Evolutionary conservation across 1,140 invertebrate species (phyloP).

Genomic region (Aphaenogaster ashmeadi): DNA sequence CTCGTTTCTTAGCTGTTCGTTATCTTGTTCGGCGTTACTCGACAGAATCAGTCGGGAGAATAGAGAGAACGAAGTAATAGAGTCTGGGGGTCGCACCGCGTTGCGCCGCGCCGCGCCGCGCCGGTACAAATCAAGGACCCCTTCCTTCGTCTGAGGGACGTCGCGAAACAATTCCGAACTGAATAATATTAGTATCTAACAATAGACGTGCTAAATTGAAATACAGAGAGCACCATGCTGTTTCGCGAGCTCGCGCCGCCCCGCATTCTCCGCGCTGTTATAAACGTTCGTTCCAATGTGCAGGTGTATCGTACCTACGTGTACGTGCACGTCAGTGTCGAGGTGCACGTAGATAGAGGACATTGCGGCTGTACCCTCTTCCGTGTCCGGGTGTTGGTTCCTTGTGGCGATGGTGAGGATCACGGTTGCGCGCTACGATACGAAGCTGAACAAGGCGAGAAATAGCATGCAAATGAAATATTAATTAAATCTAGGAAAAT

Average conservation of each 20-base stretch:
- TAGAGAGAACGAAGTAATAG: constrained; percentile 74
- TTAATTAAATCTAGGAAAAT: constrained; percentile 83
- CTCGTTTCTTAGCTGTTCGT: constrained; percentile 58
- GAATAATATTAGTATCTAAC: constrained; percentile 87
- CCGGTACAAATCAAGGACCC: constrained; percentile 66
- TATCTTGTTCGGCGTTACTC: constrained; percentile 29
- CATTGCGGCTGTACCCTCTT: constrained; percentile 49
- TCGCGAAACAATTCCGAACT: constrained; percentile 86
- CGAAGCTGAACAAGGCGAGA: constrained; percentile 67
- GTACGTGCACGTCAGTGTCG: constrained; percentile 2
- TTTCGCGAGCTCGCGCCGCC: constrained; percentile 36
- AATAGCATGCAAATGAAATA: constrained; percentile 83
- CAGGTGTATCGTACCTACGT: neutral
- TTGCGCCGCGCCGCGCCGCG: constrained; percentile 56
- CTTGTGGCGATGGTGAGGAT: neutral
- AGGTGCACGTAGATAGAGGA: constrained; percentile 33
- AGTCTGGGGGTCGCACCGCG: constrained; percentile 33
- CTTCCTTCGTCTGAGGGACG: constrained; percentile 68
- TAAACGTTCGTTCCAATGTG: constrained; percentile 35
- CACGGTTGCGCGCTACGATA: constrained; percentile 36
- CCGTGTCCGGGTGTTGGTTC: constrained; percentile 55
- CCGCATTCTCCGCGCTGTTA: constrained; percentile 65
- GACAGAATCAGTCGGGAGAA: constrained; percentile 15
- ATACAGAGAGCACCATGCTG: constrained; percentile 79
- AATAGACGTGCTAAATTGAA: constrained; percentile 86